phyloP scores from a whole-genome alignment of 2,797 vertebrate genomes.

The Sparus aurata region DNA sequence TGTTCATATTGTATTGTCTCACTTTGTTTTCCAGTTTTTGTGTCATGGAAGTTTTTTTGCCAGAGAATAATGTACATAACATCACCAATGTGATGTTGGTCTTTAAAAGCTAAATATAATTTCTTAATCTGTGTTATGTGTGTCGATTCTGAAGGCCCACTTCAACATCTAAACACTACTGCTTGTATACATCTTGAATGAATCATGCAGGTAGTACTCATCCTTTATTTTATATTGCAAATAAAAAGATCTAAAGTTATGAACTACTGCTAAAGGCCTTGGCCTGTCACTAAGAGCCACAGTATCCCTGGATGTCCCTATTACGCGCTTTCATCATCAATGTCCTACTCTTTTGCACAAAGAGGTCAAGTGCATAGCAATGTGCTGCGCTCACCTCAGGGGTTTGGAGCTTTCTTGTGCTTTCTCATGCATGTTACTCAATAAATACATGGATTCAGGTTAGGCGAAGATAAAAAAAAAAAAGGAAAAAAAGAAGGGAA shows the following conservation, averaged over 20 bases:
- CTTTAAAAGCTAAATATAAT: slow-evolving; percentile 1
- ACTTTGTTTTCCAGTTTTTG: slow-evolving; percentile 51
- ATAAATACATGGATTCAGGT: slow-evolving; percentile 82
- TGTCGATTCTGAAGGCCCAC: neutral
- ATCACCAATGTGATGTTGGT: slow-evolving; percentile 10
- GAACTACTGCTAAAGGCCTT: slow-evolving; percentile 45
- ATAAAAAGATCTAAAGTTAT: slow-evolving; percentile 30
- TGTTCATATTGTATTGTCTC: slow-evolving; percentile 71
- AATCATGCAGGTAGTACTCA: neutral
- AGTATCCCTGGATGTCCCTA: slow-evolving; percentile 64
- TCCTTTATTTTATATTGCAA: slow-evolving; percentile 32
- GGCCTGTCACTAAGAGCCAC: slow-evolving; percentile 56
- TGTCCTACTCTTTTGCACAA: slow-evolving; percentile 71
- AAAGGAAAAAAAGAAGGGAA: slow-evolving; percentile 46
- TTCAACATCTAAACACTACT: neutral
- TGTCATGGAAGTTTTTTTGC: slow-evolving; percentile 44
- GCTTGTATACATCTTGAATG: slow-evolving; percentile 7
- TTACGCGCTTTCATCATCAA: slow-evolving; percentile 76
- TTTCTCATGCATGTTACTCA: slow-evolving; percentile 79
- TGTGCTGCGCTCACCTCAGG: slow-evolving; percentile 69
- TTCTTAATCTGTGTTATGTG: neutral
- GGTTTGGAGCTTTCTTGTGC: slow-evolving; percentile 71
- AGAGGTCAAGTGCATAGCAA: slow-evolving; percentile 79
- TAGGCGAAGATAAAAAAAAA: slow-evolving; percentile 56
- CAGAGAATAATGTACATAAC: slow-evolving; percentile 33